Conservation (phyloP, 2,113 vertebrate species). For the Isichthys henryi region DNA sequence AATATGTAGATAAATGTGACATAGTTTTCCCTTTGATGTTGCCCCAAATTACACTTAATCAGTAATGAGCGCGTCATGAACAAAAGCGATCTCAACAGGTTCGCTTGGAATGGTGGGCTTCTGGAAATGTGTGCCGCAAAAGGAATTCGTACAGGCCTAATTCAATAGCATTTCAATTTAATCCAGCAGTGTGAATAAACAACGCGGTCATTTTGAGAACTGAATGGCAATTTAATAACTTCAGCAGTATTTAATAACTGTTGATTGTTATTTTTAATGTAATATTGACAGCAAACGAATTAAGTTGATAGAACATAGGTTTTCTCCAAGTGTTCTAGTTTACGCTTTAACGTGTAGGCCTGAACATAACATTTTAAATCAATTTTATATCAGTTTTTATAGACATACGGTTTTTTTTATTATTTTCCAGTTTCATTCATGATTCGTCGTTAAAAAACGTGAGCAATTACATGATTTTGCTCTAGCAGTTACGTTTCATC, state of each 20-base stretch:
- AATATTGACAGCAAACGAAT: background rate
- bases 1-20: background rate
- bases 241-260: background rate
- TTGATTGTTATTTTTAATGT: background rate
- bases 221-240: background rate
- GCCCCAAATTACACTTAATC: conserved; percentile 66
- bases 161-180: background rate
- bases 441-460: background rate
- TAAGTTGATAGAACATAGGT: background rate
- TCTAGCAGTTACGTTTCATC: background rate
- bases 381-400: background rate
- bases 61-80: conserved; percentile 71
- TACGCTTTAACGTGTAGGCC: background rate
- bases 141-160: background rate
- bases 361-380: background rate
- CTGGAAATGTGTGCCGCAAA: background rate
- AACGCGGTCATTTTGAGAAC: background rate
- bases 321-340: background rate
- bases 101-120: conserved; percentile 60
- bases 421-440: background rate
- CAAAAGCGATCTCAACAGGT: conserved; percentile 73
- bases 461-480: background rate
- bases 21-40: conserved; percentile 21
- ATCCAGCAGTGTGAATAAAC: background rate
- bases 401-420: background rate